Percentiles rank a stretch among this genome's conserved stretches.
Evolutionary conservation across 2,113 vertebrate species (phyloP).

Genomic region (Vombatus ursinus): DNA sequence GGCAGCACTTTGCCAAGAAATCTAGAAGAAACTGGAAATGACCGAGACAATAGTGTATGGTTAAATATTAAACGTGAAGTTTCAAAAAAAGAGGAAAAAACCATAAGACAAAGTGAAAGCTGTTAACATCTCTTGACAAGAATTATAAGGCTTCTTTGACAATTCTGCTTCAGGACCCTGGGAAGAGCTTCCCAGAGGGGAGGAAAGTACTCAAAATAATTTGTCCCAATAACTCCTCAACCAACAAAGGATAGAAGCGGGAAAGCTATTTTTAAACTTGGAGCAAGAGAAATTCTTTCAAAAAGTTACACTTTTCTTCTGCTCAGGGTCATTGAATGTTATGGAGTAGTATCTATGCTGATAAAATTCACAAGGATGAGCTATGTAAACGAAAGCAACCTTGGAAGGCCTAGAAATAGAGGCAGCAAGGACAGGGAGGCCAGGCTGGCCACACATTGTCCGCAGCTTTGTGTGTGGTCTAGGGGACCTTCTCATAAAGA

Average conservation of each 20-base stretch:
- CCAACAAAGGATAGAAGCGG: background rate
- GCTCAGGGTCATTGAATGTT: background rate
- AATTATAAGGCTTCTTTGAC: background rate
- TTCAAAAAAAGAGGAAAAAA: constrained; percentile 13
- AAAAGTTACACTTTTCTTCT: constrained; percentile 14
- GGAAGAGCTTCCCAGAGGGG: constrained; percentile 11
- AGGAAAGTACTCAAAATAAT: background rate
- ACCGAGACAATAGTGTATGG: background rate
- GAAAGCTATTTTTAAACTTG: background rate
- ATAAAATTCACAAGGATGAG: background rate
- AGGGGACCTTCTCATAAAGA: background rate
- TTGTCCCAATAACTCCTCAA: background rate
- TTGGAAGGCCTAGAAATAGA: background rate
- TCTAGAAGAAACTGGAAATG: constrained; percentile 13
- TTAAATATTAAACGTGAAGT: background rate
- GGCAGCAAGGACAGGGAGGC: background rate
- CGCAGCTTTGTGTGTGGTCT: background rate
- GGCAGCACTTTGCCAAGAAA: background rate
- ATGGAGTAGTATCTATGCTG: background rate
- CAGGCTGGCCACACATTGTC: background rate
- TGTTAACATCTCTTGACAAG: background rate
- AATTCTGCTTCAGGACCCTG: background rate
- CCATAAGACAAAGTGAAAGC: background rate
- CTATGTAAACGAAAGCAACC: background rate
- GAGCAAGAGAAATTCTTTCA: background rate